Evolutionary conservation across 1,140 invertebrate genomes (phyloP), one percentile per base, ranked within the genome.

Genomic region (Elysia chlorotica): DNA sequence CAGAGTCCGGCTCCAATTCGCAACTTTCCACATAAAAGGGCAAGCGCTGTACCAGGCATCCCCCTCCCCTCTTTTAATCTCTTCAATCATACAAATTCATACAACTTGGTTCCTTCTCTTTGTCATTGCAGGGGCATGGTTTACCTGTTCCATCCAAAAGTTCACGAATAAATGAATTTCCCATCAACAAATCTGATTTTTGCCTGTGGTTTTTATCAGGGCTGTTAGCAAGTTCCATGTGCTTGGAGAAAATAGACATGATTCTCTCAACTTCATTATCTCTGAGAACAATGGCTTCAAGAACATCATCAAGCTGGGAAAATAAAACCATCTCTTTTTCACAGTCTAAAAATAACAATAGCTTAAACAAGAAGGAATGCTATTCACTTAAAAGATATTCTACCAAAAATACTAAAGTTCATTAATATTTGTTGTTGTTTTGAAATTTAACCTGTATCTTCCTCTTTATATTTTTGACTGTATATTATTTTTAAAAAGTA

Each of bases 141-240:
- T 61, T 38, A 92, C 91, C 91, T 78, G 89, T 89, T 63, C 91
- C 91, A 84, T 91, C 86, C 23, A 90, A 89, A 31, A 92, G 82
- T 79, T 90, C 88, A 10, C 91, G 89, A 37, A 92, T 89, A 74
- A 89, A 92, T 2, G 92, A 92, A 80, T 92, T 92, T 76, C 91
- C 91, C 91, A 92, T 92, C 71, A 90, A 90, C 21, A 92, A 76
- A 17, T 90, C 91, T 2, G 91, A 91, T 70, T 81, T 70, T 62
- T 82, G 82, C 1, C 84, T 67, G 14, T 66, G 36, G 0, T 86
- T 76, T 57, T 89, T 86, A 76, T 91, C 88, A 62, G 87, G 85
- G 30, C 83, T 81, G 65, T 92, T 89, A 2, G 91, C 91, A 36
- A 88, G 84, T 68, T 90, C 87, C 86, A 92, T 90, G 85, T 92